Base-by-base conservation (phyloP, 2,888 invertebrate species). In the Stegana nigrithorax region DNA sequence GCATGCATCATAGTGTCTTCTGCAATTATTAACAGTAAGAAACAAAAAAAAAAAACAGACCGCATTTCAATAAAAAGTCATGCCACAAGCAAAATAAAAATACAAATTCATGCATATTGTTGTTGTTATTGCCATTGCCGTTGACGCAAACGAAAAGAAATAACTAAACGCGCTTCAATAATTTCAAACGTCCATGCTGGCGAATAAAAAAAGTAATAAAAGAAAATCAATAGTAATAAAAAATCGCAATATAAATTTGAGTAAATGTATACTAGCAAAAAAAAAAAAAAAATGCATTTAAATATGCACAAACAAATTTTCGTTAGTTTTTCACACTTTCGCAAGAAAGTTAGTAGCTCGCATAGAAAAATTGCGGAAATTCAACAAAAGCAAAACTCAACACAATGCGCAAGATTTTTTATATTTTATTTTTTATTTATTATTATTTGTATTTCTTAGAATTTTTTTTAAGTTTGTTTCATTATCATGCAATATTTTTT, bases 161-260 rank as follows among this genome's bases (percentile, higher is more conserved):
- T 64, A 64, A 63, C 67, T 71, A 60, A 61, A 55, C 58, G 62
- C 73, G 74, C 73, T 73, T 73, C 74, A 73, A 71, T 73, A 71
- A 67, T 70, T 71, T 69, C 26, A 66, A 63, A 66, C 47, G 56
- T 14, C 7, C 42, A 32, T 39, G n/a, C n/a, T n/a, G n/a, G n/a
- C n/a, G n/a, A n/a, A n/a, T n/a, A n/a, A n/a, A n/a, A 32, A 53
- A 67, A 27, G 21, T 55, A 42, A 19, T n/a, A 44, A 55, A 44
- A 62, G 47, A 56, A 36, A 53, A 55, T 21, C 36, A n/a, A 36
- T n/a, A 23, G 25, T 17, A 51, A 10, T 23, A 27, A 10, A 25
- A n/a, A n/a, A n/a, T n/a, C n/a, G n/a, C n/a, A n/a, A n/a, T n/a
- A n/a, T n/a, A n/a, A n/a, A 14, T 25, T 2, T 19, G 36, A 25